Evolutionary conservation across 2,888 invertebrate genomes (phyloP).

Genomic region (Catocala nupta): DNA sequence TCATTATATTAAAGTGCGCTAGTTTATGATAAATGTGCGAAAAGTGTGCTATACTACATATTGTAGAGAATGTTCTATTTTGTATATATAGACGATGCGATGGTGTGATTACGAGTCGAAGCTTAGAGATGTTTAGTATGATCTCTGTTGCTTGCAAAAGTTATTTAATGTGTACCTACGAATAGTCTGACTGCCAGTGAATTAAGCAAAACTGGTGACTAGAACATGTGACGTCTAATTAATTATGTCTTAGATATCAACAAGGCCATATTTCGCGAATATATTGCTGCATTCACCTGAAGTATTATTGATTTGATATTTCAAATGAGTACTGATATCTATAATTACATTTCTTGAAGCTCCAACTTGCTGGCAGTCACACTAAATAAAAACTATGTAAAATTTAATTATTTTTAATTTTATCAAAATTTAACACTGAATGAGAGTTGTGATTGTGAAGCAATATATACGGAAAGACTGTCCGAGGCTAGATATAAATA

Average conservation of each 20-base stretch:
- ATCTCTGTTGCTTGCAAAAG: constrained; percentile 49
- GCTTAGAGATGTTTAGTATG: constrained; percentile 38
- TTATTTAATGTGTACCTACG: constrained; percentile 35
- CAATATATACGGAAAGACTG: constrained; percentile 79
- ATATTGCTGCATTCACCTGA: constrained; percentile 6
- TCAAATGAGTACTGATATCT: constrained; percentile 11
- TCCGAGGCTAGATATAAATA: constrained; percentile 70
- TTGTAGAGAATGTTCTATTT: constrained; percentile 48
- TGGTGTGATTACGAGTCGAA: constrained; percentile 38
- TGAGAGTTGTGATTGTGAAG: constrained; percentile 75
- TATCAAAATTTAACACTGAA: constrained; percentile 55
- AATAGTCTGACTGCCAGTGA: constrained; percentile 36
- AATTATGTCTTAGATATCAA: constrained; percentile 11
- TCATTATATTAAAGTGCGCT: constrained; percentile 34
- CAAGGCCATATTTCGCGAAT: constrained; percentile 7
- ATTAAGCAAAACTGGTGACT: background rate
- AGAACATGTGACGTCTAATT: constrained; percentile 7
- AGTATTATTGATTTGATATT: constrained; percentile 7
- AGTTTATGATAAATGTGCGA: constrained; percentile 31
- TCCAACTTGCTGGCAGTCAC: constrained; percentile 30
- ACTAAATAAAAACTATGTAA: constrained; percentile 21
- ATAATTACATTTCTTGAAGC: constrained; percentile 1
- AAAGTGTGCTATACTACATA: constrained; percentile 51
- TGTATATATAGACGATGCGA: constrained; percentile 62
- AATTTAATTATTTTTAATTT: constrained; percentile 42